These are phyloP conservation scores for Neosilurus mollespiculum DNA, from an alignment of 2,797 vertebrate genomes.

Conservation along the genomic window DNA sequence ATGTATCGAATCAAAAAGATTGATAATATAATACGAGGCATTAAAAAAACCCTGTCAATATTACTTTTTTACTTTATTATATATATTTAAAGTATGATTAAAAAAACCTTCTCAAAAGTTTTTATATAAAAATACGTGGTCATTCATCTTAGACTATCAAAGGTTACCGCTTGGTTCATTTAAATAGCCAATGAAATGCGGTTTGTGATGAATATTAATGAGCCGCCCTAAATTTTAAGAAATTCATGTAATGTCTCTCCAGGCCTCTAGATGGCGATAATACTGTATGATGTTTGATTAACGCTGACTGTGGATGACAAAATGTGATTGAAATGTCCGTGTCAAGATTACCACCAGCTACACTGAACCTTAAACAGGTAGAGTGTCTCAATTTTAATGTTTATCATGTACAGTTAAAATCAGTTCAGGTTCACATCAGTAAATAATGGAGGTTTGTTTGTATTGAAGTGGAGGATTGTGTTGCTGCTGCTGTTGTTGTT, in stretches of 20 bases:
- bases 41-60: no score
- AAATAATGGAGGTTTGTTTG: neutral
- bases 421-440: neutral
- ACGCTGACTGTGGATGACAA: neutral
- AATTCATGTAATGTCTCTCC: neutral
- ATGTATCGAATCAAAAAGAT: neutral
- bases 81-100: no score
- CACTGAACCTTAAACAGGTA: constrained; percentile 79
- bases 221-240: neutral
- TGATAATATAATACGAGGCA: neutral
- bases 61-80: no score
- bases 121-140: no score
- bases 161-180: neutral
- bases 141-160: neutral
- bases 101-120: no score
- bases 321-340: constrained; percentile 63
- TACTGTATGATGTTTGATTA: neutral
- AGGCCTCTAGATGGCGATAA: constrained; percentile 4
- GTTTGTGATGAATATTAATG: neutral
- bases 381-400: neutral
- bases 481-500: neutral
- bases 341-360: constrained; percentile 64
- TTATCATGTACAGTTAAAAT: neutral
- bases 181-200: neutral
- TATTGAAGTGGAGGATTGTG: neutral